Evolutionary conservation across 2,888 invertebrate species (phyloP).

Genomic region (Lasioglossum oenotherae): DNA sequence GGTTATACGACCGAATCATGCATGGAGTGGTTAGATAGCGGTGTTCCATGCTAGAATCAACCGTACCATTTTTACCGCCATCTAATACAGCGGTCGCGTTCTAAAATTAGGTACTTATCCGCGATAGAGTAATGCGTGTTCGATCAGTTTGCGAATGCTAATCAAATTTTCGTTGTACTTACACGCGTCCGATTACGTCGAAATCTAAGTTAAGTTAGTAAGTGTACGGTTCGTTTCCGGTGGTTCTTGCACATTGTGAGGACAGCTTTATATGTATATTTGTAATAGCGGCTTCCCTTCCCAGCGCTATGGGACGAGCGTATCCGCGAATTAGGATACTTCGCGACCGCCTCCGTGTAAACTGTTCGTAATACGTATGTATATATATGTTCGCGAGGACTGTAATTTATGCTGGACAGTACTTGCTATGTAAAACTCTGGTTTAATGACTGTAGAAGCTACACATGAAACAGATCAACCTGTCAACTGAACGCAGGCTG

Average conservation of each 20-base stretch:
- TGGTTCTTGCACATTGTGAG: not conserved
- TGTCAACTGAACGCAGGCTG: conserved; percentile 39
- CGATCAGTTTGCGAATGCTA: not conserved
- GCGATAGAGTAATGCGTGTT: not conserved
- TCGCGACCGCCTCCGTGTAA: conserved; percentile 20
- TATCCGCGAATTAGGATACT: conserved; percentile 14
- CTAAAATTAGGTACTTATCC: conserved; percentile 30
- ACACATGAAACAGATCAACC: conserved; percentile 40
- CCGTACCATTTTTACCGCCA: conserved; percentile 59
- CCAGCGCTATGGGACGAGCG: not conserved
- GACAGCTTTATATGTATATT: conserved; percentile 13
- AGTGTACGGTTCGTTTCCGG: not conserved
- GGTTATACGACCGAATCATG: conserved; percentile 51
- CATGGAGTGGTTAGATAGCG: conserved; percentile 46
- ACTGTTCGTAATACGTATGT: conserved; percentile 37
- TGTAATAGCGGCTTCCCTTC: not conserved
- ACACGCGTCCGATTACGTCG: too few relatives aligned
- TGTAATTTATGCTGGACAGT: conserved; percentile 13
- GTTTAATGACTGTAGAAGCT: conserved; percentile 48
- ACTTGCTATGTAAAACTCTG: conserved; percentile 36
- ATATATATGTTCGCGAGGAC: not conserved
- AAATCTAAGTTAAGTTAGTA: not conserved
- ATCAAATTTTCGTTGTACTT: conserved; percentile 7
- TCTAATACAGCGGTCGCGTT: conserved; percentile 38
- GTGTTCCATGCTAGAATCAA: conserved; percentile 43